Evolutionary conservation across 2,888 invertebrate genomes (phyloP), one percentile per base, ranked within the genome.

Genomic region (Ormia ochracea): DNA sequence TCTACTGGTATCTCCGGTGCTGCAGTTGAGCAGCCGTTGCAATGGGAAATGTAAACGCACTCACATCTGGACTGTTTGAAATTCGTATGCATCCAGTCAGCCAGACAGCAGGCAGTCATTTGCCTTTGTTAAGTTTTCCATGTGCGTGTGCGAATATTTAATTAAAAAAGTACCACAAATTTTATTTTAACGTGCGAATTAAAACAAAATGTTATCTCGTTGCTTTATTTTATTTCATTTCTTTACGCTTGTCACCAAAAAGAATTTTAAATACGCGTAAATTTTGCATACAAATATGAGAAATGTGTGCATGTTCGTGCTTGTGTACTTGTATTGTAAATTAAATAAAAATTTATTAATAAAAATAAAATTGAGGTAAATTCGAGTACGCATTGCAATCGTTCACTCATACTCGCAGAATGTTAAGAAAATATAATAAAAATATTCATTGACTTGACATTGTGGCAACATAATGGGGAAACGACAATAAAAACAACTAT

Each of bases 151-250:
- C 68, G 81, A 80, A 77, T 80, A 81, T 82, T 82, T 81, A 82
- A 82, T 82, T 81, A 82, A 82, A 82, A 82, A 79, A 75, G n/a
- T 58, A 61, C 79, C 75, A 75, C 82, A 78, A 81, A 81, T 72
- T 81, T 78, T 63, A 78, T 65, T 81, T 78, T 72, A 61, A 81
- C 78, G 77, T 81, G 75, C 78, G 82, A 81, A 82, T 81, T 82
- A 79, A 80, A 82, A 81, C 79, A 78, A 79, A 78, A 63, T 33
- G 59, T 36, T 45, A 56, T 38, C 23, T 45, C 23, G 31, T 74
- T 66, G n/a, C n/a, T 54, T 43, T 48, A 45, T 65, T 63, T 63
- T 63, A 72, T 54, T 72, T 72, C 14, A 43, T 73, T 54, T 50
- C 38, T 50, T 17, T 63, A 58, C 48, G 61, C 61, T 69, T 76